Conservation (phyloP, 1,140 invertebrate species). For the Lepeophtheirus salmonis region DNA sequence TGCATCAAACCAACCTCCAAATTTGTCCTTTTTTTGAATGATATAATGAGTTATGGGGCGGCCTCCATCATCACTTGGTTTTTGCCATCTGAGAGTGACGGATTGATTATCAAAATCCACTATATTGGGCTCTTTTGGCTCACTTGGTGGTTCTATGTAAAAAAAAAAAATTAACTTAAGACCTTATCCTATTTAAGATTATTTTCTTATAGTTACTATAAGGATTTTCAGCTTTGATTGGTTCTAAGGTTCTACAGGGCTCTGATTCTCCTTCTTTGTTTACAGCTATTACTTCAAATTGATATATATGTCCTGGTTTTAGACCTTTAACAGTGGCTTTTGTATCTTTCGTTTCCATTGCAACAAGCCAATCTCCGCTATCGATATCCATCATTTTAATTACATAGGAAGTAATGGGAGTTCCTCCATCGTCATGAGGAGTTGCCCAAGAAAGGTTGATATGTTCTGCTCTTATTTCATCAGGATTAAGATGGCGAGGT, state of each 20-base stretch:
- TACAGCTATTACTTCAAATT: conserved; percentile 90
- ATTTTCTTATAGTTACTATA: conserved; percentile 56
- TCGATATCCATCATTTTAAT: conserved; percentile 92
- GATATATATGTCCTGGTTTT: conserved; percentile 91
- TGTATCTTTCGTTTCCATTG: conserved; percentile 53
- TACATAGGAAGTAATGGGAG: conserved; percentile 79
- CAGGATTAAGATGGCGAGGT: conserved; percentile 22
- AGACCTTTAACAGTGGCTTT: conserved; percentile 75
- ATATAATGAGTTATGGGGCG: conserved; percentile 84
- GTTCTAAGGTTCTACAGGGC: conserved; percentile 68
- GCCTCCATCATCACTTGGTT: conserved; percentile 74
- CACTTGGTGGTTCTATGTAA: conserved; percentile 47
- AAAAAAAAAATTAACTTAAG: not conserved
- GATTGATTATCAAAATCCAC: conserved; percentile 82
- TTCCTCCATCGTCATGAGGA: conserved; percentile 81
- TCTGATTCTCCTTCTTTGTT: conserved; percentile 97
- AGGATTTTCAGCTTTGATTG: conserved; percentile 82
- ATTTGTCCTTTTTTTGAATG: conserved; percentile 90
- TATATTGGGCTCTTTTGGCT: conserved; percentile 74
- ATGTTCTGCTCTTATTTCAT: conserved; percentile 70
- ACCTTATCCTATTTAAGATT: not conserved
- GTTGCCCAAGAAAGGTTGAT: conserved; percentile 86
- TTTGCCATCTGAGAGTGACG: conserved; percentile 70
- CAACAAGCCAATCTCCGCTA: conserved; percentile 73
- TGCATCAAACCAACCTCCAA: conserved; percentile 31